Evolutionary conservation across 2,113 vertebrate genomes (phyloP).

Genomic region (Vireo altiloquus): DNA sequence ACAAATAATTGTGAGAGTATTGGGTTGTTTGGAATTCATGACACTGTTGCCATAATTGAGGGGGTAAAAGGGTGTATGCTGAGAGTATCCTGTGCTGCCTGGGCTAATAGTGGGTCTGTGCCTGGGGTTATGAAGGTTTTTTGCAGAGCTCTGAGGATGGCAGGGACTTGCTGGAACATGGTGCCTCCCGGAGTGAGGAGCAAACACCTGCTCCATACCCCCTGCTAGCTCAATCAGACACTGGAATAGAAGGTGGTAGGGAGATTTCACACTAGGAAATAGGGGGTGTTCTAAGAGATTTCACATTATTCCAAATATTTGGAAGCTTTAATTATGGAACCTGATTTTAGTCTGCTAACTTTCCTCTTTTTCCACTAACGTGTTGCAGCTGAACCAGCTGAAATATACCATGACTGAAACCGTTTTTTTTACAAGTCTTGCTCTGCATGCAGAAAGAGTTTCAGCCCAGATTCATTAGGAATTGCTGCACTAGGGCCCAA

Average conservation of each 20-base stretch:
- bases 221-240: neutral
- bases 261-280: neutral
- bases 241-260: neutral
- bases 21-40: neutral
- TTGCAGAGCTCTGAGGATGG: neutral
- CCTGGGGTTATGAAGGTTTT: neutral
- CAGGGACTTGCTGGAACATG: neutral
- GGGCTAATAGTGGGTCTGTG: neutral
- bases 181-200: neutral
- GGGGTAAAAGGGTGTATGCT: neutral
- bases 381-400: neutral
- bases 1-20: neutral
- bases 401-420: neutral
- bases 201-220: neutral
- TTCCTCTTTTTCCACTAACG: neutral
- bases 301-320: neutral
- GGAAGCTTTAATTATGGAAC: neutral
- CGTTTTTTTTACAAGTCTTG: neutral
- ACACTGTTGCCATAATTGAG: fast-evolving
- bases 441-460: neutral
- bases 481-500: neutral
- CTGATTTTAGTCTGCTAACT: neutral
- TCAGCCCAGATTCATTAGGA: neutral
- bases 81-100: fast-evolving
- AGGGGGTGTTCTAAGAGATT: neutral